These are phyloP conservation scores for Grallaria varia DNA, from an alignment of 2,113 vertebrate genomes.

Conservation along the genomic window DNA sequence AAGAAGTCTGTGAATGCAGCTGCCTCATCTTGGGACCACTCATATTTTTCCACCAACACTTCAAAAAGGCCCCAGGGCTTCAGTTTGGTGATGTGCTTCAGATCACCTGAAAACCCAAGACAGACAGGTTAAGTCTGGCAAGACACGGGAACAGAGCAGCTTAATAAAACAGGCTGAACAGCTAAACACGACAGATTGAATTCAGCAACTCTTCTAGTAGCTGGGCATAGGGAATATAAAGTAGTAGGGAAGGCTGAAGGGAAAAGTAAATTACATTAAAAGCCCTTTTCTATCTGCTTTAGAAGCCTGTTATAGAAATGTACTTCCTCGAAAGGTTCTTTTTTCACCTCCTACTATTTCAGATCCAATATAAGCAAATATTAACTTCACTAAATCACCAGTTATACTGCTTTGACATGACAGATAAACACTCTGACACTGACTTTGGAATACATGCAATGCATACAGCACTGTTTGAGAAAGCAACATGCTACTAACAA, in stretches of 20 bases:
- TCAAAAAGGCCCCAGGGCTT: slow-evolving; percentile 95
- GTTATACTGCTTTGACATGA: neutral
- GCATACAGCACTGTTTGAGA: neutral
- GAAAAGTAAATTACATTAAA: neutral
- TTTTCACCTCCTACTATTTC: neutral
- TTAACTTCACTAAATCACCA: neutral
- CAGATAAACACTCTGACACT: neutral
- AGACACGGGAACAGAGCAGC: neutral
- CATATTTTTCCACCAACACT: slow-evolving; percentile 94
- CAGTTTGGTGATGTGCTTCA: slow-evolving; percentile 96
- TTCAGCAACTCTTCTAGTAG: neutral
- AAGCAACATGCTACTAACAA: neutral
- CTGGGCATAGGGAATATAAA: neutral
- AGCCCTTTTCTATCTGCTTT: neutral
- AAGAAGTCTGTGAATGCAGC: slow-evolving; percentile 92
- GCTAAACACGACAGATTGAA: neutral
- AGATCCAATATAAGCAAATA: neutral
- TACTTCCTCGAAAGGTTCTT: neutral
- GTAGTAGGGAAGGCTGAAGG: neutral
- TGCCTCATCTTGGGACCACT: slow-evolving; percentile 92
- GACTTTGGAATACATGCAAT: neutral
- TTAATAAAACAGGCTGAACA: neutral
- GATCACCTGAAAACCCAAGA: slow-evolving; percentile 80
- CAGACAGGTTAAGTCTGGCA: neutral
- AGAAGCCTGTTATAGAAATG: neutral